Conservation (phyloP, 2,888 invertebrate genomes). For the Didymodactylos carnosus region DNA sequence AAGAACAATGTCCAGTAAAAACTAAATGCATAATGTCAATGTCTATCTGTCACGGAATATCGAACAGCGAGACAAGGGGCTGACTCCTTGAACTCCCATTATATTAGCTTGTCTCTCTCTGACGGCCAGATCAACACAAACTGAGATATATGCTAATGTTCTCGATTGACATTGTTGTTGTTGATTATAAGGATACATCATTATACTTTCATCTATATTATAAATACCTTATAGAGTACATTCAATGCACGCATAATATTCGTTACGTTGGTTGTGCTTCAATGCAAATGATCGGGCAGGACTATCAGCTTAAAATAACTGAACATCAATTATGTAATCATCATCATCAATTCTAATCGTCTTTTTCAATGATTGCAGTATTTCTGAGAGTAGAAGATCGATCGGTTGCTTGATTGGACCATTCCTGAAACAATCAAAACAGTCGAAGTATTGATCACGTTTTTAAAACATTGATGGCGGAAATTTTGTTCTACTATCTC, state of each 20-base stretch:
- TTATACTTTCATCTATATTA: neutral
- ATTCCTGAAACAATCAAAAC: neutral
- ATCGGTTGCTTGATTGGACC: neutral
- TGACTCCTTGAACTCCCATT: neutral
- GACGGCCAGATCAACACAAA: neutral
- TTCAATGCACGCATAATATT: neutral
- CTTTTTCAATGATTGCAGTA: neutral
- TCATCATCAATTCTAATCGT: neutral
- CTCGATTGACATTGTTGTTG: neutral
- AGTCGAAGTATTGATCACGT: too few species aligned
- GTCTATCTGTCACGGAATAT: neutral
- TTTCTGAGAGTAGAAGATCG: neutral
- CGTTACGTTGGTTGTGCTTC: neutral
- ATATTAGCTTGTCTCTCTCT: too few species aligned
- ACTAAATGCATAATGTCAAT: neutral
- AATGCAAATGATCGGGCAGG: neutral
- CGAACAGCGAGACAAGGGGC: neutral
- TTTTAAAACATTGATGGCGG: too few species aligned
- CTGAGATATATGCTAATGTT: too few species aligned
- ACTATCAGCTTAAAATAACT: neutral
- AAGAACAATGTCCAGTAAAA: too few species aligned
- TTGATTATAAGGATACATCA: neutral
- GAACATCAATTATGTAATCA: neutral
- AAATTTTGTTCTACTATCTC: too few species aligned
- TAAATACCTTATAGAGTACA: neutral